Conservation (phyloP, 2,113 vertebrate genomes). For the Potamarius usumacintae region DNA sequence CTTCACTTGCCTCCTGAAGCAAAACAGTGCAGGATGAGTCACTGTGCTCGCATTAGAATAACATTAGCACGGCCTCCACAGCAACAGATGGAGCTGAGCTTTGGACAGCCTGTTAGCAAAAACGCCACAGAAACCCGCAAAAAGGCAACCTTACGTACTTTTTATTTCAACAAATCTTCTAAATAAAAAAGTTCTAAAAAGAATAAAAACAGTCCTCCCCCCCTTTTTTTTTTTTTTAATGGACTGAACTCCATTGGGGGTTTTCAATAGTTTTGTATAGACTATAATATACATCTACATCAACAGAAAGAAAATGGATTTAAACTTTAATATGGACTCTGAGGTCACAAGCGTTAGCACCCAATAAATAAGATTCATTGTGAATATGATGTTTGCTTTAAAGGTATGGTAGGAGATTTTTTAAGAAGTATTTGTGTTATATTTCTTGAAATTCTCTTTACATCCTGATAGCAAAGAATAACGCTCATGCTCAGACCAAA, state of each 20-base stretch:
- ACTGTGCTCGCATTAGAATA: slow-evolving; percentile 45
- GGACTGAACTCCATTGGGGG: background rate
- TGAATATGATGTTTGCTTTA: background rate
- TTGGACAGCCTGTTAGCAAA: background rate
- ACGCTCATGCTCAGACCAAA: too few relatives aligned
- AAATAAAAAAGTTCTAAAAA: background rate
- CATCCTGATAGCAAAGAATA: too few relatives aligned
- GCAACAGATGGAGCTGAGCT: background rate
- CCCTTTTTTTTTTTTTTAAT: background rate
- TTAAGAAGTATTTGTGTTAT: too few relatives aligned
- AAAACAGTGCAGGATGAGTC: slow-evolving; percentile 41
- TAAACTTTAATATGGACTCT: background rate
- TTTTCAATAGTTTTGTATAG: background rate
- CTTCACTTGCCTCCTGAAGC: slow-evolving; percentile 3
- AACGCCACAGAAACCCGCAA: background rate
- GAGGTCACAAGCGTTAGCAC: background rate
- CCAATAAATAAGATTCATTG: background rate
- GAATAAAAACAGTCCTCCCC: too few relatives aligned
- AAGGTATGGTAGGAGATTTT: too few relatives aligned
- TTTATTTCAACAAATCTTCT: background rate
- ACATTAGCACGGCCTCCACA: slow-evolving; percentile 21
- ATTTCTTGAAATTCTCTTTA: too few relatives aligned
- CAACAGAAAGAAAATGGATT: background rate
- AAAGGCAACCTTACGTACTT: background rate
- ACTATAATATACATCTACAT: background rate